These are phyloP conservation scores for Ciconia boyciana DNA, from an alignment of 2,113 vertebrate genomes.

Conservation along the genomic window DNA sequence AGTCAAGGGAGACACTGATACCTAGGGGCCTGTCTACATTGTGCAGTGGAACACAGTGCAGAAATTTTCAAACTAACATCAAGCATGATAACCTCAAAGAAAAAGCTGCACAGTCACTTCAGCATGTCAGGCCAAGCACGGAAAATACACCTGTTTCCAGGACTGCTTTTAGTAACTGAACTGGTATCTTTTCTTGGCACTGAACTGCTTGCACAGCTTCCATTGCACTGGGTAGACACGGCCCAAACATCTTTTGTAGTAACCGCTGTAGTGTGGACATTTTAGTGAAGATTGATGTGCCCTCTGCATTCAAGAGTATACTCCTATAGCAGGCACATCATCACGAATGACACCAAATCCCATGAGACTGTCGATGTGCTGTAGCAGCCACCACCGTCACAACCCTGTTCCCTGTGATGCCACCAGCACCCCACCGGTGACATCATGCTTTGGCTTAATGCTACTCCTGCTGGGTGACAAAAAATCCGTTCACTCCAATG, in stretches of 20 bases:
- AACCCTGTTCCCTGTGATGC: neutral
- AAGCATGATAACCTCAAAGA: neutral
- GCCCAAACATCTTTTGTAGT: neutral
- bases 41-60: neutral
- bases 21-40: neutral
- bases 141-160: neutral
- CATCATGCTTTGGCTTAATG: neutral
- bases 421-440: neutral
- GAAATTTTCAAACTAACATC: neutral
- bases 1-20: neutral
- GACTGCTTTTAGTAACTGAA: neutral
- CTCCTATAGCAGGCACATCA: neutral
- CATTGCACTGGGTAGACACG: neutral
- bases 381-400: neutral
- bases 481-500: neutral
- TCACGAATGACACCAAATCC: neutral
- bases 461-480: neutral
- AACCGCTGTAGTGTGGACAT: neutral
- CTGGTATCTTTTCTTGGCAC: neutral
- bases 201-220: neutral
- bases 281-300: neutral
- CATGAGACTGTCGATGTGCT: rapidly evolving
- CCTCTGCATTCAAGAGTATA: neutral
- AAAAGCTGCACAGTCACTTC: neutral
- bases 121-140: neutral